Evolutionary conservation across 1,140 invertebrate species (phyloP).

Genomic region (Heliconius himera): DNA sequence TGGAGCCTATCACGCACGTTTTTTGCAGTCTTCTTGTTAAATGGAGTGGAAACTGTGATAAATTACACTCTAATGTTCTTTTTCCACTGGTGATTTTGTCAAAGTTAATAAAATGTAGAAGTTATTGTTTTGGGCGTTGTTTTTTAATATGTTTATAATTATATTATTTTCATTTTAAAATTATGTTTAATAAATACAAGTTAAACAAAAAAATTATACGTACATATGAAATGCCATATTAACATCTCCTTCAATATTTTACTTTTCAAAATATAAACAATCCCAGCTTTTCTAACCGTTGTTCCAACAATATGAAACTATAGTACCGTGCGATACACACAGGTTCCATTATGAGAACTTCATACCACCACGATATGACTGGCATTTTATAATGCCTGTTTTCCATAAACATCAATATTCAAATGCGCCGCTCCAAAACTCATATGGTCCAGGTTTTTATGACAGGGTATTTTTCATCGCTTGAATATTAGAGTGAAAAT

Average conservation of each 20-base stretch:
- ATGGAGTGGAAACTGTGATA: slow-evolving; percentile 75
- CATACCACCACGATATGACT: slow-evolving; percentile 45
- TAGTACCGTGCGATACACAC: slow-evolving; percentile 31
- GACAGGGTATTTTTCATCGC: slow-evolving; percentile 70
- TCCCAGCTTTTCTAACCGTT: background rate
- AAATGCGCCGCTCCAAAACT: slow-evolving; percentile 69
- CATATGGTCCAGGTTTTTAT: slow-evolving; percentile 72
- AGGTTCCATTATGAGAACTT: slow-evolving; percentile 53
- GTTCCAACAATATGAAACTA: slow-evolving; percentile 8
- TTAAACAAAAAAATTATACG: too few species aligned
- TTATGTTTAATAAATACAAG: background rate
- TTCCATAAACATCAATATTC: slow-evolving; percentile 77
- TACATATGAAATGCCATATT: background rate
- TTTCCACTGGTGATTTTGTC: slow-evolving; percentile 52
- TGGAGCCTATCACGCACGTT: slow-evolving; percentile 69
- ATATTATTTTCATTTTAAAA: background rate
- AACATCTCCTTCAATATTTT: background rate
- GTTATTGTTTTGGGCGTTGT: slow-evolving; percentile 3
- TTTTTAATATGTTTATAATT: background rate
- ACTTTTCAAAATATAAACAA: background rate
- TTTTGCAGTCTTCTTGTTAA: slow-evolving; percentile 72
- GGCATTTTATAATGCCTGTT: slow-evolving; percentile 49
- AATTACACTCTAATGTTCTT: slow-evolving; percentile 72
- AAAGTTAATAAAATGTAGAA: slow-evolving; percentile 33
- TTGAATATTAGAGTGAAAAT: slow-evolving; percentile 73